Conservation (phyloP, 2,888 invertebrate species). For the Chymomyza fuscimana region DNA sequence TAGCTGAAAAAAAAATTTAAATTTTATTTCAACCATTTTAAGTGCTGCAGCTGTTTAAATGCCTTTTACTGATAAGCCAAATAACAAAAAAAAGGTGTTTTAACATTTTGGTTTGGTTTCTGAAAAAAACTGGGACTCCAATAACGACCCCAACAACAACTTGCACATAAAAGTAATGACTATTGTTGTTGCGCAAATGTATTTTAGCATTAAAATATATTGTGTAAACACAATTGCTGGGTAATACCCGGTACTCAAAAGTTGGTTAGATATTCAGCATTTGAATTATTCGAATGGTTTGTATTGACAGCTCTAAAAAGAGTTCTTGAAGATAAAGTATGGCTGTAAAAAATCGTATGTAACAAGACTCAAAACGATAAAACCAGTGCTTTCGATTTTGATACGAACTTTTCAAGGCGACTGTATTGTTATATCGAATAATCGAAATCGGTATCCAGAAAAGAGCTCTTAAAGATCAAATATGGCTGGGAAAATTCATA, state of each 20-base stretch:
- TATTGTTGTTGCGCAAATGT: conserved; percentile 61
- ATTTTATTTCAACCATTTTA: conserved; percentile 29
- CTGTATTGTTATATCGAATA: no score
- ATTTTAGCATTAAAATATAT: conserved; percentile 48
- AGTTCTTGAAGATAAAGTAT: neutral
- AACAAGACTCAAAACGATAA: no score
- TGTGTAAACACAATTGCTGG: conserved; percentile 55
- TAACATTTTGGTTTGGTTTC: conserved; percentile 1
- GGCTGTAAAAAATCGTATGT: no score
- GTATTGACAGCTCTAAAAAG: neutral
- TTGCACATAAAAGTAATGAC: conserved; percentile 46
- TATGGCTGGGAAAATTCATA: no score
- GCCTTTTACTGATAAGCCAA: conserved; percentile 51
- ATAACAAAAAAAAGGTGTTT: conserved; percentile 10
- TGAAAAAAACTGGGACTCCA: conserved; percentile 11
- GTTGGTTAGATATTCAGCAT: neutral
- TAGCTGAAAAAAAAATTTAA: conserved; percentile 36
- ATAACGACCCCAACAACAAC: conserved; percentile 17
- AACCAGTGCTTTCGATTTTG: no score
- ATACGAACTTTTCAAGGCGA: no score
- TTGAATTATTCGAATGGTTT: neutral
- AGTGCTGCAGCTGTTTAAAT: conserved; percentile 65
- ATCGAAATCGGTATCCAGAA: no score
- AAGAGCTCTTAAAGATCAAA: no score
- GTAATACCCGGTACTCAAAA: conserved; percentile 33